Evolutionary conservation across 2,888 invertebrate genomes (phyloP).

Genomic region (Drosophila basisetae): DNA sequence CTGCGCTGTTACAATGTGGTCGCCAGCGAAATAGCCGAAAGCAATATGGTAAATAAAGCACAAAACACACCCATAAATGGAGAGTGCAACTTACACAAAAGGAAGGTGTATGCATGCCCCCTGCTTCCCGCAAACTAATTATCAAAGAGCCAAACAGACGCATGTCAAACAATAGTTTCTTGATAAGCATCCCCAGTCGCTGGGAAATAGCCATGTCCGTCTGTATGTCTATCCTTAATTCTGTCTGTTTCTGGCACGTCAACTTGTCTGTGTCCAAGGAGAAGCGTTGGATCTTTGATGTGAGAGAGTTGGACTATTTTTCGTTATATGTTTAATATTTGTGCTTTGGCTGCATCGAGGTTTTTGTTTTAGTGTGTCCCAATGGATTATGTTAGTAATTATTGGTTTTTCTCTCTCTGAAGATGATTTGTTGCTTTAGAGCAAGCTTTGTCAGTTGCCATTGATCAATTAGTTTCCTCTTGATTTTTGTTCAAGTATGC

Average conservation of each 20-base stretch:
- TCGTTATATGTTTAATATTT: not conserved
- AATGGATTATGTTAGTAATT: not conserved
- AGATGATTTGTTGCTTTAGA: not conserved
- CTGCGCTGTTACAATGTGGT: constrained; percentile 93
- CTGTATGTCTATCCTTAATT: not conserved
- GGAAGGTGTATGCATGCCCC: not conserved
- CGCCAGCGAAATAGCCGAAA: constrained; percentile 88
- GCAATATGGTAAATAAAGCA: constrained; percentile 70
- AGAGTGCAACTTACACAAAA: not conserved
- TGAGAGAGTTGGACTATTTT: not conserved
- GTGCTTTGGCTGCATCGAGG: too few species aligned
- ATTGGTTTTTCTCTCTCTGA: not conserved
- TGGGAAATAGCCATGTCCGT: too few species aligned
- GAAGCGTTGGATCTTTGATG: not conserved
- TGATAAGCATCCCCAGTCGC: not conserved
- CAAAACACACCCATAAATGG: not conserved
- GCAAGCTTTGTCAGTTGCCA: not conserved
- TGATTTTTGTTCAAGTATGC: too few species aligned
- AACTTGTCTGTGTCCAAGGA: too few species aligned
- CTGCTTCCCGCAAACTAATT: not conserved
- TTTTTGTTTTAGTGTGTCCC: not conserved
- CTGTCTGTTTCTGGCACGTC: too few species aligned
- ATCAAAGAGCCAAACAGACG: not conserved
- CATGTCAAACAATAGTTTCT: too few species aligned
- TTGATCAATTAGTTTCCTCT: not conserved